These are phyloP conservation scores for Leptatherina wallacei DNA, from an alignment of 2,797 vertebrate genomes.

Conservation along the genomic window DNA sequence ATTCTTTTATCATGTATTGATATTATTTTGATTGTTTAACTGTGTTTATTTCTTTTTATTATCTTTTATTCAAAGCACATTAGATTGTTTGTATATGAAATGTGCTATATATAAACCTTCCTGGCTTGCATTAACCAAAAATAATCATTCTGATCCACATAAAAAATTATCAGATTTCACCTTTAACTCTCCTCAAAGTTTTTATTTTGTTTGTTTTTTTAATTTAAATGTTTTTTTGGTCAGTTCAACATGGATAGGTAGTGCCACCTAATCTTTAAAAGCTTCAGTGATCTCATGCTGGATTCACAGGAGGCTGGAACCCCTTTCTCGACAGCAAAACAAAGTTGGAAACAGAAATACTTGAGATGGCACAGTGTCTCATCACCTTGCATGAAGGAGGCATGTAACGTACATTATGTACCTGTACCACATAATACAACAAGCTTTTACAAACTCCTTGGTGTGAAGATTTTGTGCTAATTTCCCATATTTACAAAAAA, in stretches of 20 bases:
- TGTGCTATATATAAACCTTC: too few species aligned
- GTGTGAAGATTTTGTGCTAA: neutral
- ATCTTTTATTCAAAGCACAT: too few species aligned
- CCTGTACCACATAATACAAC: neutral
- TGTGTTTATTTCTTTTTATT: too few species aligned
- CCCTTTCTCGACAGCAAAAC: neutral
- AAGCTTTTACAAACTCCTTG: neutral
- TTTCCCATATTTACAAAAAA: neutral
- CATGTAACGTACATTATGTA: neutral
- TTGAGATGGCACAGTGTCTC: neutral
- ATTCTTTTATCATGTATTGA: too few species aligned
- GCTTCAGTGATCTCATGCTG: neutral
- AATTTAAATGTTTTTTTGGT: neutral
- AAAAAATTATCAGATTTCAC: too few species aligned
- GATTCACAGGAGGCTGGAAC: neutral
- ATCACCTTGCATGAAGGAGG: neutral
- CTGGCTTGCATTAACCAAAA: too few species aligned
- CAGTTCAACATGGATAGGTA: neutral
- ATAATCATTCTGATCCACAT: too few species aligned
- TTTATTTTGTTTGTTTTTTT: too few species aligned
- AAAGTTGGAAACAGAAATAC: conserved; percentile 1
- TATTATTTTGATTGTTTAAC: too few species aligned
- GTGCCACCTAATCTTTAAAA: neutral
- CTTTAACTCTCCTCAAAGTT: neutral
- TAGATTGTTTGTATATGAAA: too few species aligned